Evolutionary conservation across 2,888 invertebrate genomes (phyloP), one percentile per base, ranked within the genome.

Genomic region (Tipula vernalis): DNA sequence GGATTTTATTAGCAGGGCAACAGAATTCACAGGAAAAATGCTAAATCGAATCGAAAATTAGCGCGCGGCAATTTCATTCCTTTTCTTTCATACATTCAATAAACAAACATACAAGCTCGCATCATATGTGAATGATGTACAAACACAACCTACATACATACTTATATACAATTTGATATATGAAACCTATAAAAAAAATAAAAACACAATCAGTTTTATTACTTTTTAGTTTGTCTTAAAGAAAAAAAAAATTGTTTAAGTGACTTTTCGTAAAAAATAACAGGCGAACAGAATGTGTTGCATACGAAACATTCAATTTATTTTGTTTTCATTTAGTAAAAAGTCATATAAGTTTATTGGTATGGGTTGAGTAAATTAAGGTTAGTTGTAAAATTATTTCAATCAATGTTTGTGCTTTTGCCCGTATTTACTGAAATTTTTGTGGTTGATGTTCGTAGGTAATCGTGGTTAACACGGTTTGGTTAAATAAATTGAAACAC

Each of bases 1-100:
- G 86, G 86, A 86, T 86, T 86, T 86, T 47, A 44, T 86, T 42
- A 86, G 28, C 44, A 86, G 86, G 86, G 47, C 15, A 18, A 18
- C 86, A 86, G 41, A 85, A 85, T 18, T 42, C n/a, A 85, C 6
- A 15, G 39, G 5, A 84, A 6, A 84, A 28, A 12, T 51, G n/a
- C n/a, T n/a, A 15, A 57, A 57, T 57, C 15, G 51, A 28, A 28
- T 28, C 71, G 71, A 71, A 71, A 71, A 71, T 28, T 28, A 28
- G 28, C 13, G 13, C 13, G 71, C 71, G 71, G 71, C 28, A 71
- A 71, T 71, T 71, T 71, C 28, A 18, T 57, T 57, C 51, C 51
- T 57, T 57, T 57, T 57, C 51, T 57, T 51, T 51, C 15, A 6
- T 28, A 71, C 28, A 28, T 10, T 6, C 39, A 39, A 39, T 39